A percentile compares a stretch with the other conserved stretches of the same genome.
These are phyloP conservation scores for Variabilichromis moorii DNA, from an alignment of 2,113 vertebrate genomes.

Conservation along the genomic window DNA sequence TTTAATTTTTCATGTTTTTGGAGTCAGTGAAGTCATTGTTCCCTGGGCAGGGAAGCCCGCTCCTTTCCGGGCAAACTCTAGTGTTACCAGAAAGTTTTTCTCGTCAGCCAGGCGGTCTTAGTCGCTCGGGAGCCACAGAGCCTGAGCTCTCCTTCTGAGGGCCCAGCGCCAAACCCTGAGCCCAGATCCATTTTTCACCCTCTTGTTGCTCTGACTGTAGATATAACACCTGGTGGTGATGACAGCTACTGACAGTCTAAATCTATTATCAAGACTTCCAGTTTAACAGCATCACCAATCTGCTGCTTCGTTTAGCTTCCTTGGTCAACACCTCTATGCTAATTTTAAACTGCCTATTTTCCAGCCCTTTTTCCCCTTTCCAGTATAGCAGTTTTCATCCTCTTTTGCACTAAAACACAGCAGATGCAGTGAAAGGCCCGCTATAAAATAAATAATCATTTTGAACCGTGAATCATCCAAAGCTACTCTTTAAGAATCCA, in stretches of 20 bases:
- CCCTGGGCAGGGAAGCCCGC: conserved; percentile 16
- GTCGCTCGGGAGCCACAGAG: conserved; percentile 8
- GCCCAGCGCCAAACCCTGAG: neutral
- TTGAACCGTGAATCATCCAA: neutral
- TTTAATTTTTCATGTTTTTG: conserved; percentile 33
- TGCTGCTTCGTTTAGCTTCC: neutral
- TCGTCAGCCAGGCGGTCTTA: conserved; percentile 19
- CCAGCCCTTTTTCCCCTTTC: neutral
- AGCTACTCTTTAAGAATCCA: neutral
- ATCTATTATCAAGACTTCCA: neutral
- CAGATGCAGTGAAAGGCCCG: neutral
- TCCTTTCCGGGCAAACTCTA: conserved; percentile 46
- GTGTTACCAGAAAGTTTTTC: conserved; percentile 36
- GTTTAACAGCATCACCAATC: neutral
- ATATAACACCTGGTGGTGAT: neutral
- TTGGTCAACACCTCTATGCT: conserved; percentile 16
- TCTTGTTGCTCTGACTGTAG: neutral
- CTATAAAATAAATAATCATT: neutral
- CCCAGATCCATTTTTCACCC: neutral
- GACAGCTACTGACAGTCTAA: neutral
- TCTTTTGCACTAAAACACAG: neutral
- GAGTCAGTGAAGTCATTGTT: conserved; percentile 29
- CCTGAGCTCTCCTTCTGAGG: neutral
- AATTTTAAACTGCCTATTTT: neutral
- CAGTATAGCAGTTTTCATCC: neutral